A percentile compares a stretch with the other conserved stretches of the same genome.
Conservation (phyloP, 2,797 vertebrate genomes). For the Girardinus metallicus region DNA sequence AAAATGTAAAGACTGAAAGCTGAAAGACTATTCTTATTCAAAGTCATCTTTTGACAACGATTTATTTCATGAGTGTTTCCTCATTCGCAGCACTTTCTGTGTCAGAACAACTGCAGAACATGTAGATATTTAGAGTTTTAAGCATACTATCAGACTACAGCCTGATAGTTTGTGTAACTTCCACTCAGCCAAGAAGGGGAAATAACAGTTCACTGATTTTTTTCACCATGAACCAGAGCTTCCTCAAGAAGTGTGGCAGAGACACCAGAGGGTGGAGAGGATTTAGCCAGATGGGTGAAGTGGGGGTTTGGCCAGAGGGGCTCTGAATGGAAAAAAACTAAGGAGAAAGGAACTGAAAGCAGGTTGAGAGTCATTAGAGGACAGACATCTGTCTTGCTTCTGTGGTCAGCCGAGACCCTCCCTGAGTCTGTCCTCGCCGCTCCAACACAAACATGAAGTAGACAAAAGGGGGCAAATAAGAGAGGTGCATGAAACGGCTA, state of each 20-base stretch:
- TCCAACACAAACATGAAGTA: conserved; percentile 4
- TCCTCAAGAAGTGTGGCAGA: conserved; percentile 46
- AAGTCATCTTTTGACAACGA: not conserved
- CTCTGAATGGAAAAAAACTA: conserved; percentile 4
- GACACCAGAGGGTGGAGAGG: conserved; percentile 26
- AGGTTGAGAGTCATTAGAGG: conserved; percentile 44
- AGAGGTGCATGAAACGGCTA: conserved; percentile 11
- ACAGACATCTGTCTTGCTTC: conserved; percentile 49
- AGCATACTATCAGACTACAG: conserved; percentile 4
- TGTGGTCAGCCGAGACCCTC: conserved; percentile 18
- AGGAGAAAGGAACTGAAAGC: conserved; percentile 39
- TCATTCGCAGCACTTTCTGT: not conserved
- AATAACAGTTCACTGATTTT: no score
- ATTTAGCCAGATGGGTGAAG: conserved; percentile 6
- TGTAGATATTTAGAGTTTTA: not conserved
- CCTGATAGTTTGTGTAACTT: conserved; percentile 25
- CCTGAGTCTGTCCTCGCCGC: conserved; percentile 15
- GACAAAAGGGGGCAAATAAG: conserved; percentile 37
- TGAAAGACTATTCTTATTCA: not conserved
- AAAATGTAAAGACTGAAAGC: not conserved
- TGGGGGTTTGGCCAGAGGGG: not conserved
- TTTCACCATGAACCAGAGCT: conserved; percentile 40
- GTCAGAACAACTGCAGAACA: not conserved
- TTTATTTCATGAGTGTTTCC: not conserved
- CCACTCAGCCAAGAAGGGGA: conserved; percentile 43